Base-by-base conservation (phyloP, 2,113 vertebrate species). In the Centropus unirufus region DNA sequence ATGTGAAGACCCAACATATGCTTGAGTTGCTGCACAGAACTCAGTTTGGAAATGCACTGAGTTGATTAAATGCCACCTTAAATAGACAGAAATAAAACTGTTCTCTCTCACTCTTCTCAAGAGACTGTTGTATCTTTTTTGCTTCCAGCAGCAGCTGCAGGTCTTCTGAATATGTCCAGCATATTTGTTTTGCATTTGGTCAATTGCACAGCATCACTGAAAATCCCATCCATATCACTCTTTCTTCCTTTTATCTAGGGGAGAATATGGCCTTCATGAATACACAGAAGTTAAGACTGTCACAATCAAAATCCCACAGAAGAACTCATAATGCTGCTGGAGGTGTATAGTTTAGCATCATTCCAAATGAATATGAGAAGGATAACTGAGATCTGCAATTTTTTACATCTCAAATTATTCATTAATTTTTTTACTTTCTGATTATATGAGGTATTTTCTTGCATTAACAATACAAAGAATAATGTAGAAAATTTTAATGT, bases 221-320 rank as follows among this genome's bases (percentile, higher is more conserved):
- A 95, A 93, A 91, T 64, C 32, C 32, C 15, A 67, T 77, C 30
- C 26, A 85, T 89, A 46, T 29, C 90, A 4, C 40, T 83, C 73
- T 66, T 66, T 0, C 40, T 94, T 64, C 97, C 21, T 52, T 94
- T 89, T 91, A 15, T 95, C 68, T 95, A 99, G 99, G 94, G 98
- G 98, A 84, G 98, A 99, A 97, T 98, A 99, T 12, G 98, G 98
- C 67, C 91, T 99, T 85, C 98, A 98, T 22, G 98, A 99, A 95
- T 99, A 99, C 69, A 99, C 98, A 39, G 99, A 99, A 95, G 93
- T 99, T 80, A 99, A 99, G 96, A 98, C 98, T 5, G 98, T 99
- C 91, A 98, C 98, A 42, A 97, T 99, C 95, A 99, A 98, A 98
- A 98, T 99, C 93, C 98, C 98, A 57, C 97, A 99, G 95, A 99